phyloP scores from a whole-genome alignment of 2,888 invertebrate genomes.

The Smittia sp. region DNA sequence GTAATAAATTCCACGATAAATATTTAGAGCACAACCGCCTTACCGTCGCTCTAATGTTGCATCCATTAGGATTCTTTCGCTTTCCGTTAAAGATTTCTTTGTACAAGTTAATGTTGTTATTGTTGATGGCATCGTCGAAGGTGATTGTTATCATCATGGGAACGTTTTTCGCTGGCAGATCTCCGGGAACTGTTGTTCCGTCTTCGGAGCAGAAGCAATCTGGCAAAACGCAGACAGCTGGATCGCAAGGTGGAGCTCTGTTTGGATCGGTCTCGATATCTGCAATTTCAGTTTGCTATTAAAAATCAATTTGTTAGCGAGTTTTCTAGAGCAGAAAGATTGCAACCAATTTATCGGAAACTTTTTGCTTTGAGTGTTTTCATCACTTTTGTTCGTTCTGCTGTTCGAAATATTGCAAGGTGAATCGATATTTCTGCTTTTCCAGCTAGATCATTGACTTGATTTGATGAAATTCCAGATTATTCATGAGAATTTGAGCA shows the following conservation, averaged over 20 bases:
- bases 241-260: slow-evolving; percentile 81
- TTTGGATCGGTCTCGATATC: slow-evolving; percentile 70
- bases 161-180: slow-evolving; percentile 77
- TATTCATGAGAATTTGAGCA: background rate
- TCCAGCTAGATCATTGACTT: too few relatives aligned
- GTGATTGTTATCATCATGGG: slow-evolving; percentile 94
- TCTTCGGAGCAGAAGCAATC: slow-evolving; percentile 95
- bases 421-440: too few relatives aligned
- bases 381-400: too few relatives aligned
- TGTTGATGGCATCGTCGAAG: slow-evolving; percentile 92
- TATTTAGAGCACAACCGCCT: too few relatives aligned
- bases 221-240: slow-evolving; percentile 78
- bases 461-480: too few relatives aligned
- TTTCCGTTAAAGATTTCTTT: slow-evolving; percentile 87
- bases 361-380: too few relatives aligned
- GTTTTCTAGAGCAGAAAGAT: slow-evolving; percentile 10
- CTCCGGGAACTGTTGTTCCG: slow-evolving; percentile 82
- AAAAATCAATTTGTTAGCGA: background rate
- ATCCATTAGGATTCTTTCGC: slow-evolving; percentile 89
- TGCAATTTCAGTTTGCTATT: slow-evolving; percentile 39
- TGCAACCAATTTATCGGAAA: background rate
- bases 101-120: slow-evolving; percentile 91
- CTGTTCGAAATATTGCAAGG: too few relatives aligned
- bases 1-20: background rate
- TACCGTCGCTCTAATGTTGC: slow-evolving; percentile 81